Percentiles rank a stretch among this genome's conserved stretches.
These are phyloP conservation scores for Eumeta japonica DNA, from an alignment of 1,140 invertebrate species.

Conservation along the genomic window DNA sequence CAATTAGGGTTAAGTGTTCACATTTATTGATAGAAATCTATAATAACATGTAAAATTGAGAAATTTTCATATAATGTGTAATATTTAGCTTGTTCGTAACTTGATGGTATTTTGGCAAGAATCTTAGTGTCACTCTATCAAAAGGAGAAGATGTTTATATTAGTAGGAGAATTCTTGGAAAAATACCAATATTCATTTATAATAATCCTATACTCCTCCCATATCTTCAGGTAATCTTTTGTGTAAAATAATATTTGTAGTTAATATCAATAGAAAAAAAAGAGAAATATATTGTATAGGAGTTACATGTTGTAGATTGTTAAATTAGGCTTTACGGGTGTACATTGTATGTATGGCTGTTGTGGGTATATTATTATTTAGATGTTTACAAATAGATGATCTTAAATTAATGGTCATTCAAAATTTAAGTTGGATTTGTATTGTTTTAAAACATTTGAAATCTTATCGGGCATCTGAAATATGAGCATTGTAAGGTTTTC, in stretches of 20 bases:
- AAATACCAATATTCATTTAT: background rate
- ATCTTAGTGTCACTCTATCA: too few species aligned
- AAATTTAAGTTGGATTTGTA: conserved; percentile 4
- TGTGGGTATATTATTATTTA: conserved; percentile 30
- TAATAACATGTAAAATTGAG: background rate
- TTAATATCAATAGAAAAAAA: background rate
- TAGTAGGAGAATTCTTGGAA: background rate
- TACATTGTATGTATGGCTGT: conserved; percentile 32
- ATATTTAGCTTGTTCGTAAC: background rate
- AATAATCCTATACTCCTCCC: too few species aligned
- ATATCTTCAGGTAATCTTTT: conserved; percentile 17
- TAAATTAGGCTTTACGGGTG: conserved; percentile 38
- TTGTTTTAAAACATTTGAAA: background rate
- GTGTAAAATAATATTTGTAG: conserved; percentile 18
- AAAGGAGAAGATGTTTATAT: background rate
- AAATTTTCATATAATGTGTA: conserved; percentile 1
- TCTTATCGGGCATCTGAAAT: background rate
- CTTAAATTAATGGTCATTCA: background rate
- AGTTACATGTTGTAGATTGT: conserved; percentile 33
- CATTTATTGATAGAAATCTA: too few species aligned
- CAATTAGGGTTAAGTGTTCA: too few species aligned
- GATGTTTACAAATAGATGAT: conserved; percentile 24
- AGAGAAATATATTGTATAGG: conserved; percentile 15
- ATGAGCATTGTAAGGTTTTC: too few species aligned
- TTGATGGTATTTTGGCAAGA: conserved; percentile 4